Evolutionary conservation across 2,113 vertebrate genomes (phyloP).

Genomic region (Phyllostomus hastatus): DNA sequence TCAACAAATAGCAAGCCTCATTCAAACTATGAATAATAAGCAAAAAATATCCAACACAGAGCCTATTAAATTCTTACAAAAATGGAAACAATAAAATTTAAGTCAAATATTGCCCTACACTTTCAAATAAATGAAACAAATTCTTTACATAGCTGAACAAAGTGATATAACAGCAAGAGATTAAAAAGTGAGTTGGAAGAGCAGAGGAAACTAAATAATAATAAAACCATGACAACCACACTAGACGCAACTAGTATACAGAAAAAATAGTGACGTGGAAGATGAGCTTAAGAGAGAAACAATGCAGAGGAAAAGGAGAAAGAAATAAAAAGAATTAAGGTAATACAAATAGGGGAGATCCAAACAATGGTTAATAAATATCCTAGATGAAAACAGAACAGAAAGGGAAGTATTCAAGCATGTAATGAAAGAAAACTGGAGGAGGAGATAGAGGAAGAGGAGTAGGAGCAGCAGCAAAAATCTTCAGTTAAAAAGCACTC

Average conservation of each 20-base stretch:
- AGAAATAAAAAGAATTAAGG: not conserved
- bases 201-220: not conserved
- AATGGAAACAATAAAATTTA: conserved; percentile 4
- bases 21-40: conserved; percentile 29
- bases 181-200: not conserved
- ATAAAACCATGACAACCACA: not conserved
- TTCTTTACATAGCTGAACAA: not conserved
- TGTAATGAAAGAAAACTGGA: not conserved
- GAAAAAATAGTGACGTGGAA: not conserved
- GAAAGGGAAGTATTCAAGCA: not conserved
- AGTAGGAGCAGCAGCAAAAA: not conserved
- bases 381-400: not conserved
- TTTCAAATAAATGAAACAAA: conserved; percentile 10
- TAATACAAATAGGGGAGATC: not conserved
- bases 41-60: not conserved
- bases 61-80: conserved; percentile 7
- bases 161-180: not conserved
- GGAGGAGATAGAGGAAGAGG: not conserved
- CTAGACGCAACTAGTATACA: not conserved
- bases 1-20: conserved; percentile 16
- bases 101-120: not conserved
- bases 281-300: not conserved
- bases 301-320: not conserved
- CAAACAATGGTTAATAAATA: not conserved
- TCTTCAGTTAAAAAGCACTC: not conserved